These are phyloP conservation scores for Zophobas morio DNA, from an alignment of 1,140 invertebrate species.

Conservation along the genomic window DNA sequence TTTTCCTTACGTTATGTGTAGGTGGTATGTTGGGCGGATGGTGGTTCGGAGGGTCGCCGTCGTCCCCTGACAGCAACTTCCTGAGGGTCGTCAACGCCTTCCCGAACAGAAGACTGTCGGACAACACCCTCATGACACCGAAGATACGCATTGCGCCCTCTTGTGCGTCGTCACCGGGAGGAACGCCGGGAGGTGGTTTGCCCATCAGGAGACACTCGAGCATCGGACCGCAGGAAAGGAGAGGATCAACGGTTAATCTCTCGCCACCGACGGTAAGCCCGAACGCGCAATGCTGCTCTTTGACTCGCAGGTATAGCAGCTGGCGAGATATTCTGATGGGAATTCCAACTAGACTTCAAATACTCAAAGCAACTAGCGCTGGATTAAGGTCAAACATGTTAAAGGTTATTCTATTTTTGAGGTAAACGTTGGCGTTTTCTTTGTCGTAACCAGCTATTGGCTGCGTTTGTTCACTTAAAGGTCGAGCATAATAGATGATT, in stretches of 20 bases:
- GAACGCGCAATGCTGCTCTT: not conserved
- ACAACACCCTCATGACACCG: constrained; percentile 92
- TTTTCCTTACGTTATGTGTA: constrained; percentile 47
- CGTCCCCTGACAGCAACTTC: constrained; percentile 89
- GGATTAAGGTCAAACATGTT: no score
- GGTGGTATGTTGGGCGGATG: constrained; percentile 79
- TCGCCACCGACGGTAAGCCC: constrained; percentile 85
- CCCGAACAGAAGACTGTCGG: constrained; percentile 87
- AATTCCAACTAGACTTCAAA: no score
- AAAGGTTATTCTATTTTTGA: no score
- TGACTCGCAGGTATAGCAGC: no score
- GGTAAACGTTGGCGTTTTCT: no score
- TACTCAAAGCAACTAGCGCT: no score
- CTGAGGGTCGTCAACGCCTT: constrained; percentile 86
- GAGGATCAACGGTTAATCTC: constrained; percentile 87
- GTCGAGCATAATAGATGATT: no score
- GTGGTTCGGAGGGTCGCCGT: constrained; percentile 81
- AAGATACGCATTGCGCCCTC: constrained; percentile 89
- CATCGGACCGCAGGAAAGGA: constrained; percentile 89
- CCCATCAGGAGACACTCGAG: constrained; percentile 90
- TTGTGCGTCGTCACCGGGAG: constrained; percentile 88
- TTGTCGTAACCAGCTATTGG: no score
- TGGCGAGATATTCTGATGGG: no score
- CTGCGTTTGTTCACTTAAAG: no score
- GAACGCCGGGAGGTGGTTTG: constrained; percentile 83